Evolutionary conservation across 2,888 invertebrate genomes (phyloP).

Genomic region (Chalcosyrphus nemorum): DNA sequence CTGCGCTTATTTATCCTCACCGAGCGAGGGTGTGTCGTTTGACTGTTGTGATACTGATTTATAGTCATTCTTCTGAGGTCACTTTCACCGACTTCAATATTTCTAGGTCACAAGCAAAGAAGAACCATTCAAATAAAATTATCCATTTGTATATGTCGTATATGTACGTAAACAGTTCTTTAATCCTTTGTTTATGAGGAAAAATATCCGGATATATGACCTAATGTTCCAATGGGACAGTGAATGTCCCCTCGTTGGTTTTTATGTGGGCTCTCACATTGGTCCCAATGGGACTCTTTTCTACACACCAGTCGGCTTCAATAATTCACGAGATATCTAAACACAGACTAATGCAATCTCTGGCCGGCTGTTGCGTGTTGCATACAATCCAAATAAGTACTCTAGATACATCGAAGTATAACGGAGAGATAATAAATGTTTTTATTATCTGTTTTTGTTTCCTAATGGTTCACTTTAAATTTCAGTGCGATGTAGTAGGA

Average conservation of each 20-base stretch:
- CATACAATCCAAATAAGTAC: constrained; percentile 15
- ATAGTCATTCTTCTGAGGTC: not conserved
- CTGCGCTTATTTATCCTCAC: not conserved
- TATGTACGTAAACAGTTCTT: not conserved
- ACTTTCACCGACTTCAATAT: no score
- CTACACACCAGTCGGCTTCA: constrained; percentile 34
- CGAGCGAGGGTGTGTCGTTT: not conserved
- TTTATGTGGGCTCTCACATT: constrained; percentile 34
- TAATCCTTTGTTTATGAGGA: not conserved
- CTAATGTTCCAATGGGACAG: constrained; percentile 11
- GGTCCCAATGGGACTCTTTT: constrained; percentile 51
- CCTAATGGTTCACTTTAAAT: constrained; percentile 32
- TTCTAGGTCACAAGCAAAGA: not conserved
- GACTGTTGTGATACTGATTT: not conserved
- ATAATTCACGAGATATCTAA: constrained; percentile 59
- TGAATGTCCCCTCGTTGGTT: not conserved
- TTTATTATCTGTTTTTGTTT: constrained; percentile 25
- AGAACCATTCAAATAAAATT: not conserved
- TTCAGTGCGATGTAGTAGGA: not conserved
- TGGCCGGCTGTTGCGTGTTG: constrained; percentile 51
- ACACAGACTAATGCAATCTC: constrained; percentile 50
- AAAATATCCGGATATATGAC: not conserved
- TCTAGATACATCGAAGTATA: constrained; percentile 2
- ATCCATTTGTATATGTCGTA: not conserved
- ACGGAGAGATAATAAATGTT: constrained; percentile 16